A percentile compares a stretch with the other conserved stretches of the same genome.
phyloP scores from a whole-genome alignment of 2,888 invertebrate genomes.

The Metalampra italica region DNA sequence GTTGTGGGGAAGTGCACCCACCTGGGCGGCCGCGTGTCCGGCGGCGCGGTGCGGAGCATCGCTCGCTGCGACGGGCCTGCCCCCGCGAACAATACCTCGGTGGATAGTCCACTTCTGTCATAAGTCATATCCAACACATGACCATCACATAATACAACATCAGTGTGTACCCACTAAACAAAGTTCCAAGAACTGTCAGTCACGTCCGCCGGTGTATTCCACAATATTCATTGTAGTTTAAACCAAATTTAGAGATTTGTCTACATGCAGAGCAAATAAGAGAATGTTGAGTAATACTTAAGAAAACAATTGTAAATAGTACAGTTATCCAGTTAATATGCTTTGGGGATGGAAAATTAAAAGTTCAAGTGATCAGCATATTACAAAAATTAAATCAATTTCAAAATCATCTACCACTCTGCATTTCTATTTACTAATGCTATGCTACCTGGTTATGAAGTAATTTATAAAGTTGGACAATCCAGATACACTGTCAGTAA shows the following conservation, averaged over 20 bases:
- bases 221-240: neutral
- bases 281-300: slow-evolving; percentile 16
- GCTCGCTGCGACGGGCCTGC: slow-evolving; percentile 76
- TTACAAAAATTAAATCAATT: slow-evolving; percentile 9
- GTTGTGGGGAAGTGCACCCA: slow-evolving; percentile 61
- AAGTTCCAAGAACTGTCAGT: neutral
- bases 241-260: neutral
- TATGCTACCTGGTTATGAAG: slow-evolving; percentile 23
- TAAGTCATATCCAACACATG: slow-evolving; percentile 71
- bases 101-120: slow-evolving; percentile 89
- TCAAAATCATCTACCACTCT: slow-evolving; percentile 45
- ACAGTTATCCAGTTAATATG: neutral
- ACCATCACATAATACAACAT: slow-evolving; percentile 33
- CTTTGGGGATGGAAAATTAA: neutral
- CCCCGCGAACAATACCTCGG: slow-evolving; percentile 87
- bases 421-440: slow-evolving; percentile 56
- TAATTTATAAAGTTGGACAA: slow-evolving; percentile 54
- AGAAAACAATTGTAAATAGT: too few relatives aligned
- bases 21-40: slow-evolving; percentile 73
- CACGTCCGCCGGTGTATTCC: neutral
- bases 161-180: slow-evolving; percentile 4
- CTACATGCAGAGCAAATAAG: slow-evolving; percentile 34
- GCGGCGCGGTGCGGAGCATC: slow-evolving; percentile 67
- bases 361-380: slow-evolving; percentile 1
- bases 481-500: slow-evolving; percentile 61